Base-by-base conservation (phyloP, 2,797 vertebrate species). In the Mastacembelus armatus region DNA sequence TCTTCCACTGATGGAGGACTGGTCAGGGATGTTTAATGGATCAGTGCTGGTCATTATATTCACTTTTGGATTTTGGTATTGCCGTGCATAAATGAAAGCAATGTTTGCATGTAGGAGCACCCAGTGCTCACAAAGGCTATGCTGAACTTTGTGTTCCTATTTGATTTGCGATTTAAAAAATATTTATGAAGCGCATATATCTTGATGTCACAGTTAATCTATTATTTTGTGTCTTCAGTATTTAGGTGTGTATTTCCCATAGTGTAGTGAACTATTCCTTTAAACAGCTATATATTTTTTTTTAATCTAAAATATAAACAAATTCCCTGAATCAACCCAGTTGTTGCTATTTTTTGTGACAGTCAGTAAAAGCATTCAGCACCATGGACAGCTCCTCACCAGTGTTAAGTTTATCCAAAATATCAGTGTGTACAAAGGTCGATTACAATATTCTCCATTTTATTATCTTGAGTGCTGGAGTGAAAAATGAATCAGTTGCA, bases 341-440 rank as follows among this genome's bases (percentile, higher is more conserved):
- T 21, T 47, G 32, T 30, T 29, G n/a, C n/a, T 50, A 48, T 29
- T 24, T 14, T 7, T 11, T 16, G 24, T 10, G 27, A 10, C 35
- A 52, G 3, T 10, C 48, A 15, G 38, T 12, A 19, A 29, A 52
- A 9, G 32, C 9, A 0, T 72, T 78, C 56, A 84, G 74, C 60
- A 66, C 74, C 52, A 49, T 1, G 49, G 73, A 54, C 61, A 81
- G 74, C 71, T 75, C 71, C 62, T 3, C 10, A 8, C 7, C 24
- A 3, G 43, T 3, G 19, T 36, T 0, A 36, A 12, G n/a, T 48
- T 30, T n/a, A n/a, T n/a, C n/a, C n/a, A n/a, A n/a, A n/a, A n/a
- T n/a, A n/a, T n/a, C n/a, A n/a, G n/a, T n/a, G n/a, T n/a, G n/a
- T n/a, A n/a, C n/a, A n/a, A n/a, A n/a, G n/a, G n/a, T 21, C 18